Conservation (phyloP, 2,797 vertebrate species). For the Pangasius mekongensis region DNA sequence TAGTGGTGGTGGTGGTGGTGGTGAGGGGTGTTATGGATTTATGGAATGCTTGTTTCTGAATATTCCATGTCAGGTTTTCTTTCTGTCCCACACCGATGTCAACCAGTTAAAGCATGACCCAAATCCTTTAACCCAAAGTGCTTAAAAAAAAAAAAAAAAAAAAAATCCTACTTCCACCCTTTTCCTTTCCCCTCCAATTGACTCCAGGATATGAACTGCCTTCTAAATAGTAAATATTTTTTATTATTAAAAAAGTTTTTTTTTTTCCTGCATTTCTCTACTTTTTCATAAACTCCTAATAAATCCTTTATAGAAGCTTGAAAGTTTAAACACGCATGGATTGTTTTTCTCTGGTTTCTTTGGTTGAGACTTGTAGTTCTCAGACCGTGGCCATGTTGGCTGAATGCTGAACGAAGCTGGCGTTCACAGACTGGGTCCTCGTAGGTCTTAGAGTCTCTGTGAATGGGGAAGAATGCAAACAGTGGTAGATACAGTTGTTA, state of each 20-base stretch:
- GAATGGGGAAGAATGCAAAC: slow-evolving; percentile 70
- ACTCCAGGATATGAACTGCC: slow-evolving; percentile 70
- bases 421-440: slow-evolving; percentile 18
- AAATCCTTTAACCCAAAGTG: slow-evolving; percentile 84
- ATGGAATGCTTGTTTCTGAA: slow-evolving; percentile 39
- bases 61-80: slow-evolving; percentile 78
- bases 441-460: slow-evolving; percentile 23
- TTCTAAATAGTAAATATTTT: slow-evolving; percentile 66
- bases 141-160: not conserved
- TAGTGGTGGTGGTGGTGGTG: slow-evolving; percentile 48
- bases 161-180: not conserved
- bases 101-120: slow-evolving; percentile 80
- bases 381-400: slow-evolving; percentile 1
- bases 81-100: slow-evolving; percentile 66
- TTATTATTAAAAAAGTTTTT: not conserved
- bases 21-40: slow-evolving; percentile 39
- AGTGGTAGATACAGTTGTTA: slow-evolving; percentile 81
- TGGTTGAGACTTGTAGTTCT: not conserved
- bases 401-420: slow-evolving; percentile 46
- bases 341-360: slow-evolving; percentile 6
- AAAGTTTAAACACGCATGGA: slow-evolving; percentile 25
- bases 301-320: slow-evolving; percentile 55
- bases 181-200: slow-evolving; percentile 62
- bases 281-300: slow-evolving; percentile 66
- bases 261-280: slow-evolving; percentile 48